Evolutionary conservation across 2,888 invertebrate species (phyloP), one percentile per base, ranked within the genome.

Genomic region (Heteropelma amictum): DNA sequence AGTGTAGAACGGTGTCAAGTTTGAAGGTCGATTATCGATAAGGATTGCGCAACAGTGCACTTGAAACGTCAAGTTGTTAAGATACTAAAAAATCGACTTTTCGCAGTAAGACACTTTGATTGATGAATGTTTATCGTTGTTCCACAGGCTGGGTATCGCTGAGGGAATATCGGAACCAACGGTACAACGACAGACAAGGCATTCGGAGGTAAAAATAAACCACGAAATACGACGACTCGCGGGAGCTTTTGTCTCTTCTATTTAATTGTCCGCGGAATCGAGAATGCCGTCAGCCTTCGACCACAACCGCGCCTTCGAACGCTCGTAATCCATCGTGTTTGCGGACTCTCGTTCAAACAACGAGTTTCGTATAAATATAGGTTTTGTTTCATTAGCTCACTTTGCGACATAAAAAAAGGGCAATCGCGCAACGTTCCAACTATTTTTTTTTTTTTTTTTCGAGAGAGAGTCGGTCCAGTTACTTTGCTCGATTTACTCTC

Each of bases 231-330:
- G 14, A 60, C 33, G 14, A 28, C 38, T 51, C 21, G 49, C 19
- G 70, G 49, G 28, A 35, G 21, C 65, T 54, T 58, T 63, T 14
- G 56, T 26, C 56, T 49, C 35, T 60, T 14, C 3, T 40, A 73
- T 54, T 61, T 65, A 76, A 76, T 76, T 69, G 51, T 35, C 76
- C 69, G 65, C 65, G 69, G 70, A 76, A 76, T 76, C 40, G 56
- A 70, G 76, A 72, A 72, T 61, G 54, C 47, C 64, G 35, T 53
- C 38, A 47, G 17, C 33, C 7, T 10, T 8, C 30, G 7, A 10
- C 30, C 30, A 35, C 7, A n/a, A 49, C 23, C 28, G 6, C 40
- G 40, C 38, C 38, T 30, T 33, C 33, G 28, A 40, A 61, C 47
- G 54, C 65, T 73, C 47, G 49, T 56, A 63, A 71, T 74, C 67